A percentile compares a stretch with the other conserved stretches of the same genome.
Evolutionary conservation across 30 jellyfish, hydroid and myxozoan genomes (phyloP).

Genomic region (Pseudorhiza aurosa): DNA sequence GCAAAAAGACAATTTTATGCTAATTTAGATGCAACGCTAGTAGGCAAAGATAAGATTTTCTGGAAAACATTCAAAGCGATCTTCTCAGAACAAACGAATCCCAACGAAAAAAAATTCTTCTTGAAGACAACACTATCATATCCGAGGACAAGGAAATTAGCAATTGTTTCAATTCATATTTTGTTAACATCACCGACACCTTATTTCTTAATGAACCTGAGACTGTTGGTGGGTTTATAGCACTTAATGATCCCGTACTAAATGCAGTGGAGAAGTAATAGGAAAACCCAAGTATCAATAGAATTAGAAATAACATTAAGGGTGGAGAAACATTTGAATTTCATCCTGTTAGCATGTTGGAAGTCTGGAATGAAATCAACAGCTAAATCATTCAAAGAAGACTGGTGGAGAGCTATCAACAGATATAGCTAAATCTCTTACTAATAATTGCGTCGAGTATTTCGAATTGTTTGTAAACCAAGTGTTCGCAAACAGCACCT

Average conservation of each 20-base stretch:
- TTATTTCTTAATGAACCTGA: neutral
- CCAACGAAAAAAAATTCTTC: neutral
- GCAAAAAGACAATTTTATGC: constrained; percentile 10
- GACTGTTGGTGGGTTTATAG: neutral
- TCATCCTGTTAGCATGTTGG: constrained; percentile 13
- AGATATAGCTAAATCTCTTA: constrained; percentile 15
- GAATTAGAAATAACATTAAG: neutral
- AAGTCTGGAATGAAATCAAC: constrained; percentile 33
- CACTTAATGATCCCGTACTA: neutral
- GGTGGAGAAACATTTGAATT: constrained; percentile 2
- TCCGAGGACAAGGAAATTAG: neutral
- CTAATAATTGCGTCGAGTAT: constrained; percentile 12
- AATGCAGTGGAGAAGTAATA: neutral
- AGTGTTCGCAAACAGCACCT: constrained; percentile 26
- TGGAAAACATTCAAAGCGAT: neutral
- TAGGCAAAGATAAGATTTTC: neutral
- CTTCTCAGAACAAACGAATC: neutral
- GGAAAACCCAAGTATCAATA: neutral
- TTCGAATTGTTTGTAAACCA: constrained; percentile 7
- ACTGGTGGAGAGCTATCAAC: constrained; percentile 28
- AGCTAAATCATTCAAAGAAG: constrained; percentile 23
- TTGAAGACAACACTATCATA: neutral
- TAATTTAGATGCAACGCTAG: neutral
- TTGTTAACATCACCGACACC: constrained; percentile 2
- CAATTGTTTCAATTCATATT: neutral